Base-by-base conservation (phyloP, 92 coral and sea anemone genomes). In the Plumapathes pennacea region DNA sequence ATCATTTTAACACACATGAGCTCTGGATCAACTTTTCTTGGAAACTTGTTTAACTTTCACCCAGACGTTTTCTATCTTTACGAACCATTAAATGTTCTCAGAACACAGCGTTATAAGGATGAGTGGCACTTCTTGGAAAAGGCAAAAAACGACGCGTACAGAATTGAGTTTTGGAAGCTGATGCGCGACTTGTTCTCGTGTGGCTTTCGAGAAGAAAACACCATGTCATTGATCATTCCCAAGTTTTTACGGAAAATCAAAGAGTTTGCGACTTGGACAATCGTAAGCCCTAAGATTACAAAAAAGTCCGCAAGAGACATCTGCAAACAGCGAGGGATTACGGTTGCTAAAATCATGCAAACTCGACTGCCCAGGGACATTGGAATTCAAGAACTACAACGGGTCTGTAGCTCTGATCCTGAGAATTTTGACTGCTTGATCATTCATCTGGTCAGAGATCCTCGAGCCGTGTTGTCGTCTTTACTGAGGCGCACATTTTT, bases 1-100 rank as follows among this genome's bases (percentile, higher is more conserved):
- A 37, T 71, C 20, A 71, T 71, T 31, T 69, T 54, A 45, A 52
- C 76, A 5, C 67, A 60, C 3, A 61, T 64, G 54, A 62, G 78
- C 8, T 46, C 78, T 23, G 71, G 79, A 0, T 71, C 79, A 1
- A 58, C 79, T 9, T 72, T 61, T 38, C 31, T 52, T 14, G 79
- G 79, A 1, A 47, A 72, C 47, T 32, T 71, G 1, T 71, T 71
- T 37, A 71, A 71, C 39, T 50, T 57, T 21, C 70, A 71, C 13
- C 60, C 53, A 14, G 70, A 60, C 28, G 70, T 60, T 12, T 71
- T 71, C 30, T 71, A 60, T 28, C 49, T 71, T 15, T 71, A 46
- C 46, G 78, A 71, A 26, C 78, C 78, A 6, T 49, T 71, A 1
- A 36, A 39, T 32, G 10, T 22, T 2, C 29, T 54, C n/a, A 33